A percentile compares a stretch with the other conserved stretches of the same genome.
phyloP scores from a whole-genome alignment of 92 coral and sea anemone species.

The Epizoanthus stellaris region DNA sequence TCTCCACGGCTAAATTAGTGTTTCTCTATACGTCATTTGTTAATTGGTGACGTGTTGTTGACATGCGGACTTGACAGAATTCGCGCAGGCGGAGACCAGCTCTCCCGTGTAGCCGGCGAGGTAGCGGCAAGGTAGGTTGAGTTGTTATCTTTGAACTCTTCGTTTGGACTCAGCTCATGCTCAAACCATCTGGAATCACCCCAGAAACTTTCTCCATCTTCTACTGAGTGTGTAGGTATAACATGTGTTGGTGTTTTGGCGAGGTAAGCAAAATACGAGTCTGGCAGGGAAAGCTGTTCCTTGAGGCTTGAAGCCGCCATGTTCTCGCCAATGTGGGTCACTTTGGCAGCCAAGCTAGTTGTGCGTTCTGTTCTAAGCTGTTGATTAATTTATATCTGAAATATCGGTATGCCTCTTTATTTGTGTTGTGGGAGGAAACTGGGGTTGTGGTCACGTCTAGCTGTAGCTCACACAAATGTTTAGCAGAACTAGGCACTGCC shows the following conservation, averaged over 20 bases:
- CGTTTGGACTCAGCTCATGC: background rate
- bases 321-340: slow-evolving; percentile 45
- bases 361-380: slow-evolving; percentile 21
- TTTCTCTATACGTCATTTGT: slow-evolving; percentile 76
- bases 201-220: background rate
- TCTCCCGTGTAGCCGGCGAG: slow-evolving; percentile 36
- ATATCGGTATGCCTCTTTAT: background rate
- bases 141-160: slow-evolving; percentile 41
- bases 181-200: background rate
- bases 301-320: slow-evolving; percentile 35
- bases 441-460: background rate
- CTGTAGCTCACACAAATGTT: slow-evolving; percentile 31
- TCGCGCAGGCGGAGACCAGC: slow-evolving; percentile 51
- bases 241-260: background rate
- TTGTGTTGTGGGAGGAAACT: background rate
- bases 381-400: background rate
- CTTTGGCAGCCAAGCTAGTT: slow-evolving; percentile 26
- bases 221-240: slow-evolving; percentile 1
- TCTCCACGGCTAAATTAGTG: slow-evolving; percentile 64
- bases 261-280: slow-evolving; percentile 11
- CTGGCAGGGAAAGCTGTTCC: slow-evolving; percentile 28
- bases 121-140: slow-evolving; percentile 46
- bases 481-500: slow-evolving; percentile 33
- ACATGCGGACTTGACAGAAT: slow-evolving; percentile 75
- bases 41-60: slow-evolving; percentile 92